Evolutionary conservation across 2,113 vertebrate genomes (phyloP).

Genomic region (Atherinomorus stipes): DNA sequence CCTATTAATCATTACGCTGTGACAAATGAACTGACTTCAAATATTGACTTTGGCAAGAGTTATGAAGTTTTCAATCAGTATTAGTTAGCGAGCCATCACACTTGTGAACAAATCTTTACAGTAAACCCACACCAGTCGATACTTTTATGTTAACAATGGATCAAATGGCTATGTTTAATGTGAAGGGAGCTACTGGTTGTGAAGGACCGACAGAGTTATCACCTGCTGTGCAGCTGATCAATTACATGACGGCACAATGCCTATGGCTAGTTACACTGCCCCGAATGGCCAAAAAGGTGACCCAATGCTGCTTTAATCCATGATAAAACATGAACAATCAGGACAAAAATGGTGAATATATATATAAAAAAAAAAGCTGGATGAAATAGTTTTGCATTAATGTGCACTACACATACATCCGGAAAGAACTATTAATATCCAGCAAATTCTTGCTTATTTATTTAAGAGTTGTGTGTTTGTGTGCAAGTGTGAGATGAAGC

Average conservation of each 20-base stretch:
- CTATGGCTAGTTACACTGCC: not conserved
- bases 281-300: not conserved
- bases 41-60: slow-evolving; percentile 29
- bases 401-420: not conserved
- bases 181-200: slow-evolving; percentile 1
- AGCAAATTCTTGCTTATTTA: not conserved
- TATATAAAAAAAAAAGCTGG: slow-evolving; percentile 18
- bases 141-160: slow-evolving; percentile 28
- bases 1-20: slow-evolving; percentile 40
- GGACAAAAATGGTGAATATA: not conserved
- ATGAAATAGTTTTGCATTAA: slow-evolving; percentile 1
- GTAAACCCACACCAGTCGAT: slow-evolving; percentile 30
- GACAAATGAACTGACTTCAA: slow-evolving; percentile 38
- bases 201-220: slow-evolving; percentile 13
- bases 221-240: not conserved
- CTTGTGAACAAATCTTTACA: slow-evolving; percentile 31
- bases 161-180: slow-evolving; percentile 17
- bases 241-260: not conserved
- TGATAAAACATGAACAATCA: not conserved
- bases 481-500: not conserved
- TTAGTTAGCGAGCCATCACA: slow-evolving; percentile 30
- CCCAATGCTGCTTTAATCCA: not conserved
- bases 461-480: not conserved
- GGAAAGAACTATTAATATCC: not conserved
- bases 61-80: slow-evolving; percentile 5